Evolutionary conservation across 2,888 invertebrate species (phyloP).

Genomic region (Orgyia antiqua): DNA sequence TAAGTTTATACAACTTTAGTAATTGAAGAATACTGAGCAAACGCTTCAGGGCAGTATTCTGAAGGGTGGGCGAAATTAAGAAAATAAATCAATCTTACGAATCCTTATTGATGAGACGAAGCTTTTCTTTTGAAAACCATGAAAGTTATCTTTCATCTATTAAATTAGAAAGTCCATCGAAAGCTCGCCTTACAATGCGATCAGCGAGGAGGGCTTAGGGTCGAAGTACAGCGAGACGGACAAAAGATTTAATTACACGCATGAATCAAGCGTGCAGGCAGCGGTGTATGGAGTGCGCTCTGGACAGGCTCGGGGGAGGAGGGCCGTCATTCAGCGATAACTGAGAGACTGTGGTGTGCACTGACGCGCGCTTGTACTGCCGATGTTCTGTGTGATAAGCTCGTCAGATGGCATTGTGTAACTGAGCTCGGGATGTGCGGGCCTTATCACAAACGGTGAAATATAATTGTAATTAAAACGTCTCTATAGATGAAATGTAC

Average conservation of each 20-base stretch:
- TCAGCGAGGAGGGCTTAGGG: conserved; percentile 44
- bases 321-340: conserved; percentile 43
- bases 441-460: conserved; percentile 51
- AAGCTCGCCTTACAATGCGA: conserved; percentile 51
- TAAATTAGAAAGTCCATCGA: conserved; percentile 55
- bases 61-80: conserved; percentile 15
- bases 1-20: too few relatives aligned
- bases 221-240: conserved; percentile 50
- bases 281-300: conserved; percentile 32
- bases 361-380: conserved; percentile 47
- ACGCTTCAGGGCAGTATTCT: conserved; percentile 8
- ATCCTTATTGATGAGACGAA: conserved; percentile 52
- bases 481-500: conserved; percentile 17
- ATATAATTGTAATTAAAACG: conserved; percentile 48
- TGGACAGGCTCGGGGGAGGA: conserved; percentile 30
- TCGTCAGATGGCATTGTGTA: conserved; percentile 47
- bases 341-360: conserved; percentile 41
- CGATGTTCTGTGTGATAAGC: conserved; percentile 49
- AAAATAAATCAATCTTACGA: conserved; percentile 46
- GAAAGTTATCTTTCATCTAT: conserved; percentile 39
- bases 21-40: conserved; percentile 1
- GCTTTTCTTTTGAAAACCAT: conserved; percentile 36
- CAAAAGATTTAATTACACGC: conserved; percentile 78
- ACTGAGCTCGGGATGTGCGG: conserved; percentile 48
- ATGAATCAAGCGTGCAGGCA: conserved; percentile 65